Conservation (phyloP, 1,140 invertebrate genomes). For the Zeugodacus cucurbitae region DNA sequence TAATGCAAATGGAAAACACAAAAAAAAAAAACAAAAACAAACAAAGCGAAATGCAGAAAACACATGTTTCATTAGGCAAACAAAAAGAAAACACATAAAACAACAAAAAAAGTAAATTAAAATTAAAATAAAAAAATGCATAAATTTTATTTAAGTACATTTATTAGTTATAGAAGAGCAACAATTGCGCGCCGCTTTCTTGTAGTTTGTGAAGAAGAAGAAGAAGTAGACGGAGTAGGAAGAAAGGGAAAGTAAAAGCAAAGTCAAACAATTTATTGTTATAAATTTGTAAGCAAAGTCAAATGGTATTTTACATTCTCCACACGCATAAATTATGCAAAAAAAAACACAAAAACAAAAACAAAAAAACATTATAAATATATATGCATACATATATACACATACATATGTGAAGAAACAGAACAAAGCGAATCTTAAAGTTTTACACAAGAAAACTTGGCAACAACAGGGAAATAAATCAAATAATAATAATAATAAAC, state of each 20-base stretch:
- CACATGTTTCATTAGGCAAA: not conserved
- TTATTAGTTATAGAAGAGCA: not conserved
- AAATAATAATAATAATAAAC: too few relatives aligned
- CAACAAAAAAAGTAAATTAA: not conserved
- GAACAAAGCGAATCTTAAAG: slow-evolving; percentile 2
- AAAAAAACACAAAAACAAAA: not conserved
- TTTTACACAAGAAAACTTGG: not conserved
- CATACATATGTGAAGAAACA: not conserved
- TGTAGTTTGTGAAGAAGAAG: not conserved
- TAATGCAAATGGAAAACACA: slow-evolving; percentile 10
- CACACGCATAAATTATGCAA: slow-evolving; percentile 15
- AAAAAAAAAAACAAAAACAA: not conserved
- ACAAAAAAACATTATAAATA: not conserved
- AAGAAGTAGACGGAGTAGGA: too few relatives aligned
- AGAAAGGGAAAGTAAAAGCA: not conserved
- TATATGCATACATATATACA: not conserved
- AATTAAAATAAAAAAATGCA: not conserved
- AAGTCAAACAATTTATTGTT: not conserved
- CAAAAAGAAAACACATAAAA: not conserved
- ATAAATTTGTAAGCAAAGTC: not conserved
- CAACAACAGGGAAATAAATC: not conserved
- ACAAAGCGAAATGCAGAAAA: not conserved
- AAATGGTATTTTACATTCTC: slow-evolving; percentile 3
- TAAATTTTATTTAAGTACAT: slow-evolving; percentile 20
- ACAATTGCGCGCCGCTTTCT: not conserved